A percentile compares a stretch with the other conserved stretches of the same genome.
Conservation (phyloP, 2,797 vertebrate species). For the Alosa sapidissima region DNA sequence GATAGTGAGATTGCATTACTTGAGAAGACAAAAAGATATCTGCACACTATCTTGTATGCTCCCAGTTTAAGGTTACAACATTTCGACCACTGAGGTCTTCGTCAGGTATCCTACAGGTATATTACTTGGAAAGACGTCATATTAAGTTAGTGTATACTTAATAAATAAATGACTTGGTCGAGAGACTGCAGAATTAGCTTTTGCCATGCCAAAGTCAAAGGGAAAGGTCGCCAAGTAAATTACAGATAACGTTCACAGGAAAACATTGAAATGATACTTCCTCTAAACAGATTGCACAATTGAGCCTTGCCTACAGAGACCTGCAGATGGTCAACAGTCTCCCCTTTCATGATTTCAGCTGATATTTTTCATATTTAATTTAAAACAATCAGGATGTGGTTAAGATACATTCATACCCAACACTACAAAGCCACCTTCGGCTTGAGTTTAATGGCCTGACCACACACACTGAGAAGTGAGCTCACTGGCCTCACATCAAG, state of each 20-base stretch:
- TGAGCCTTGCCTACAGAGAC: neutral
- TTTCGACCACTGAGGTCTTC: no score
- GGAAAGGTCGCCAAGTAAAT: neutral
- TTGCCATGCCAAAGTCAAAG: neutral
- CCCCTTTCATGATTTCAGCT: neutral
- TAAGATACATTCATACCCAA: no score
- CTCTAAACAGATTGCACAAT: neutral
- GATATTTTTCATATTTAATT: neutral
- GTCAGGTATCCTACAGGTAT: no score
- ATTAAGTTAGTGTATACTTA: no score
- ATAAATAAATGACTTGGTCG: no score
- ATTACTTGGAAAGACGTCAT: no score
- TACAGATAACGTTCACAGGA: constrained; percentile 21
- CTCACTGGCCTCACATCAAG: neutral
- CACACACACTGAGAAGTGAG: neutral
- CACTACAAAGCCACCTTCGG: no score
- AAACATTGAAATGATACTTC: neutral
- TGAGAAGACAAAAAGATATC: no score
- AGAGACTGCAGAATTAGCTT: neutral
- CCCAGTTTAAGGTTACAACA: no score
- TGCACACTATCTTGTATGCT: no score
- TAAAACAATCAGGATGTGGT: no score
- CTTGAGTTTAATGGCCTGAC: neutral
- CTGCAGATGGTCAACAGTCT: neutral
- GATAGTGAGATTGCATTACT: no score